Conservation (phyloP, 2,797 vertebrate species). For the Eutrigla gurnardus region DNA sequence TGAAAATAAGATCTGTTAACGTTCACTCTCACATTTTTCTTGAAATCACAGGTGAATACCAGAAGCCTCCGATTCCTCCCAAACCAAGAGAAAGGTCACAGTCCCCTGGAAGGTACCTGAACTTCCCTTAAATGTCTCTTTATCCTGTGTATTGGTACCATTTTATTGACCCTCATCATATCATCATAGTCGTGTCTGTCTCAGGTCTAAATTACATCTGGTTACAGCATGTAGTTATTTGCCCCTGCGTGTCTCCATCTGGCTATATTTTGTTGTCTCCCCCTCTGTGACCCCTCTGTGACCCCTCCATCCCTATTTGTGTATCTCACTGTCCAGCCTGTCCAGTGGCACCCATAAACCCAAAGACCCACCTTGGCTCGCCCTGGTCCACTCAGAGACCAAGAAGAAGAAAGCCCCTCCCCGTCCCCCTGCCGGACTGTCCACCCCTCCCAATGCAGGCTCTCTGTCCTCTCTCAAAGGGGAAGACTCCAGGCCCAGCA, state of each 20-base stretch:
- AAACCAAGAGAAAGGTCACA: constrained; percentile 90
- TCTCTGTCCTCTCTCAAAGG: constrained; percentile 89
- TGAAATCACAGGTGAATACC: constrained; percentile 72
- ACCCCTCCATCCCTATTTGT: constrained; percentile 66
- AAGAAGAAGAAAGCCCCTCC: constrained; percentile 93
- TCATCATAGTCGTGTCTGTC: constrained; percentile 29
- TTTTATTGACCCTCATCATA: constrained; percentile 24
- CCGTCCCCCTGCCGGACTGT: constrained; percentile 76
- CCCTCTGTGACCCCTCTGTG: constrained; percentile 66
- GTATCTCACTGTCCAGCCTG: constrained; percentile 74
- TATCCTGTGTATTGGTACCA: constrained; percentile 14
- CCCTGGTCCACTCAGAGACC: constrained; percentile 91
- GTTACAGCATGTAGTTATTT: constrained; percentile 29
- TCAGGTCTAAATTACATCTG: constrained; percentile 17
- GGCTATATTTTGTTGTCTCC: constrained; percentile 53
- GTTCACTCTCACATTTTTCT: constrained; percentile 20
- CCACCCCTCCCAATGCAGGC: constrained; percentile 71
- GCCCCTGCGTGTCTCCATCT: constrained; percentile 37
- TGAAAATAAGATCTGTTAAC: constrained; percentile 6
- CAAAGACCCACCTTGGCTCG: constrained; percentile 97
- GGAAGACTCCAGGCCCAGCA: constrained; percentile 73
- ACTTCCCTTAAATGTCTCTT: background rate
- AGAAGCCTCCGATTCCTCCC: constrained; percentile 84
- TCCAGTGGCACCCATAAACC: constrained; percentile 82
- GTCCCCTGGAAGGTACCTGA: constrained; percentile 88